Evolutionary conservation across 2,113 vertebrate species (phyloP).

Genomic region (Saguinus imperator): DNA sequence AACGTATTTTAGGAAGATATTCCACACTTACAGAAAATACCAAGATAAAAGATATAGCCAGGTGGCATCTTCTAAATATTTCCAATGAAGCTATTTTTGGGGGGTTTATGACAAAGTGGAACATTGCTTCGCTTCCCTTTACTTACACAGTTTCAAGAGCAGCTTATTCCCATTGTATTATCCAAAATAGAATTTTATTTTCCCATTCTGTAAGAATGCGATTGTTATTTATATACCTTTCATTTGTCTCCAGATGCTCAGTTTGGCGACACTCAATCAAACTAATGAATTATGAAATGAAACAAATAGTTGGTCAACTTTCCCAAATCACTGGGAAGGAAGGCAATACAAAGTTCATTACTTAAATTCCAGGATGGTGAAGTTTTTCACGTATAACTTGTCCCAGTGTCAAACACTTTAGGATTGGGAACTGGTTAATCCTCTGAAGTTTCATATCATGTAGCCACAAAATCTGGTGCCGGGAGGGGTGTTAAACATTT

Average conservation of each 20-base stretch:
- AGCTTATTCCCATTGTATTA: slow-evolving; percentile 42
- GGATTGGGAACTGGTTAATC: background rate
- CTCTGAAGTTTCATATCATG: background rate
- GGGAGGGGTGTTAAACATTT: background rate
- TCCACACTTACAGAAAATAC: background rate
- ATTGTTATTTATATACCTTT: slow-evolving; percentile 61
- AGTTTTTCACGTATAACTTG: background rate
- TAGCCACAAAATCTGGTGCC: background rate
- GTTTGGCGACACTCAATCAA: slow-evolving; percentile 63
- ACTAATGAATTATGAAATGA: slow-evolving; percentile 66
- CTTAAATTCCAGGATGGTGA: background rate
- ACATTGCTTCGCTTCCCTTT: slow-evolving; percentile 7
- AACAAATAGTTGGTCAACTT: slow-evolving; percentile 52
- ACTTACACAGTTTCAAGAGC: background rate
- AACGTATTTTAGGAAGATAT: background rate
- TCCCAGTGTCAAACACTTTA: background rate
- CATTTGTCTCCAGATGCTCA: slow-evolving; percentile 57
- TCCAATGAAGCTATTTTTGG: slow-evolving; percentile 6
- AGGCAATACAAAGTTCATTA: background rate
- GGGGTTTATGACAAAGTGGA: background rate
- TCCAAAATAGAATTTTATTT: slow-evolving; percentile 59
- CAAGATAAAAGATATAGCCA: background rate
- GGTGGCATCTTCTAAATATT: slow-evolving; percentile 1
- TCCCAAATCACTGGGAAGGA: background rate
- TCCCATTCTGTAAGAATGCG: slow-evolving; percentile 33